Base-by-base conservation (phyloP, 2,113 vertebrate genomes). In the Benitochromis conjunctus region DNA sequence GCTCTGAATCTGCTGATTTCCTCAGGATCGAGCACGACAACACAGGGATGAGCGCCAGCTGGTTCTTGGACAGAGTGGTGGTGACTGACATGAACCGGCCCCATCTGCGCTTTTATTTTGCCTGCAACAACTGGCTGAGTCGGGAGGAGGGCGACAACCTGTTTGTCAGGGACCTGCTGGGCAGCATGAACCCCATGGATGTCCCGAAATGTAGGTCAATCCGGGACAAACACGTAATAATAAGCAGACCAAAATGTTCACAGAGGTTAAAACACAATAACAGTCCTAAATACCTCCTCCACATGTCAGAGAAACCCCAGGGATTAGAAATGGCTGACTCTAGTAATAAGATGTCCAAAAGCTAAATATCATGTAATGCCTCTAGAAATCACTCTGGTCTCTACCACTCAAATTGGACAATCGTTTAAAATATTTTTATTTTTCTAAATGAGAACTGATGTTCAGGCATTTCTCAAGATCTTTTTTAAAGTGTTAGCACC, bases 51-150 rank as follows among this genome's bases (percentile, higher is more conserved):
- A 98, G 95, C 0, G 96, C 98, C 5, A 98, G 98, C 78, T 99
- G 99, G 99, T 99, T 97, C 94, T 94, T 99, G 0, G 98, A 99
- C 92, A 94, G 95, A 0, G 98, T 98, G 58, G 97, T 99, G 0
- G 96, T 99, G 89, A 98, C 98, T 0, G 98, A 99, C 95, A 97
- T 99, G 97, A 98, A 97, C 94, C 96, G 98, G 57, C 99, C 99
- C 14, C 97, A 99, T 91, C 97, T 99, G 90, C 95, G 98, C 0
- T 98, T 97, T 90, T 99, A 97, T 88, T 99, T 98, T 82, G 95
- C 98, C 66, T 99, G 98, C 93, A 98, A 95, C 95, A 98, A 97
- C 94, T 99, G 99, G 99, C 95, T 99, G 92, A 99, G 98, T 94
- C 97, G 97, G 62, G 97, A 98, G 86, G 98, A 99, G 6, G 98